Base-by-base conservation (phyloP, 1,140 invertebrate genomes). In the Mesaphorura yosii region DNA sequence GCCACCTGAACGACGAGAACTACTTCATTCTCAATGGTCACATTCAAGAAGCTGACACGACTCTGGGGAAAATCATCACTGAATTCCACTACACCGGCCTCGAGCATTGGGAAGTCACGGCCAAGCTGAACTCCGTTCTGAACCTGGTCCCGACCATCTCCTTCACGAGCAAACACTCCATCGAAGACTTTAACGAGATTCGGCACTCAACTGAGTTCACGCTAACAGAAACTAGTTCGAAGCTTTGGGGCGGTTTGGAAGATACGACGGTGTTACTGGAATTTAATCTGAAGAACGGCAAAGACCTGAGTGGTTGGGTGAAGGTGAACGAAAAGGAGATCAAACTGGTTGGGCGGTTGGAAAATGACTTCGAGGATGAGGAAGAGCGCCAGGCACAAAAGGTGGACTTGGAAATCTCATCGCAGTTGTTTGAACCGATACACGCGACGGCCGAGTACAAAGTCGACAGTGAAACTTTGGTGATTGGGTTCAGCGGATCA, bases 131-230 rank as follows among this genome's bases (percentile, higher is more conserved):
- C 1, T 58, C 50, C 7, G 25, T 25, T 20, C 31, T 47, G 17
- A 0, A 37, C 1, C 6, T 14, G 20, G 14, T 58, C 6, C 55
- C 55, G 1, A 53, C n/a, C 2, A n/a, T 53, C 2, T 14, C 23
- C 12, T 19, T 58, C 1, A 17, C 7, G 19, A 58, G 55, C 34
- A 20, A 42, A 23, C 50, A 53, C 29, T 14, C 12, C n/a, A 23
- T 49, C 6, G 15, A 19, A 27, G 5, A 20, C 2, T 40, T 10
- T 2, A 47, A 34, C 17, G 28, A 52, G 3, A 37, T 53, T 15
- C n/a, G 28, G 2, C 55, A 58, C 37, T 29, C 37, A 23, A 31
- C 55, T 5, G 20, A 49, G 20, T 4, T 52, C 14, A n/a, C n/a
- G n/a, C n/a, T n/a, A n/a, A n/a, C n/a, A n/a, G n/a, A n/a, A n/a